phyloP scores from a whole-genome alignment of 2,113 vertebrate species.

The Esox niger region DNA sequence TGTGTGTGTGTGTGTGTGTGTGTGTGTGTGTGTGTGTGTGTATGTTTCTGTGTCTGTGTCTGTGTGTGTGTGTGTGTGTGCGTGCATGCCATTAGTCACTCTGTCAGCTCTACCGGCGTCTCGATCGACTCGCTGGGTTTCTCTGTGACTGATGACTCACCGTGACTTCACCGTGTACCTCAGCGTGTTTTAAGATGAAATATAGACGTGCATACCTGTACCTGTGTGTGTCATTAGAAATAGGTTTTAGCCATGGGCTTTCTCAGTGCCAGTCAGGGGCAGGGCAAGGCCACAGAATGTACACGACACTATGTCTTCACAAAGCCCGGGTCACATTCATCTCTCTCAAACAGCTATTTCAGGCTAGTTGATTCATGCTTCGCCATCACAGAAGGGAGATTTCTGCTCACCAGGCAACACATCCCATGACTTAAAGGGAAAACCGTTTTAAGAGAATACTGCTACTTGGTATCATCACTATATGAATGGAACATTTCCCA shows the following conservation, averaged over 20 bases:
- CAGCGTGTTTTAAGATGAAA: slow-evolving; percentile 21
- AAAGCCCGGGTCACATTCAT: not conserved
- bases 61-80: slow-evolving; percentile 31
- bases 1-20: slow-evolving; percentile 1
- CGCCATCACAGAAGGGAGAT: too few relatives aligned
- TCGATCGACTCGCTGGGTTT: slow-evolving; percentile 27
- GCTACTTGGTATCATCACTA: too few relatives aligned
- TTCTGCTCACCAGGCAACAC: too few relatives aligned
- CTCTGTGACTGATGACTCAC: slow-evolving; percentile 43
- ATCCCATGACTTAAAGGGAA: too few relatives aligned
- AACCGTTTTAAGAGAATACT: too few relatives aligned
- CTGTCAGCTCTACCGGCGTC: slow-evolving; percentile 40
- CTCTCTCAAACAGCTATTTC: not conserved
- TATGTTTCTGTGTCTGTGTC: too few relatives aligned
- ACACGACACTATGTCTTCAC: slow-evolving; percentile 11
- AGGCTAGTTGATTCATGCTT: not conserved
- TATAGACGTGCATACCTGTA: not conserved
- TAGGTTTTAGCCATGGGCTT: slow-evolving; percentile 35
- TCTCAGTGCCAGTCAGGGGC: slow-evolving; percentile 3
- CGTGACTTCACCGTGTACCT: slow-evolving; percentile 23
- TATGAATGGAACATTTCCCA: too few relatives aligned
- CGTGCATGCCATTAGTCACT: slow-evolving; percentile 28
- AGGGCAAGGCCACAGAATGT: slow-evolving; percentile 16
- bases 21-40: slow-evolving; percentile 34
- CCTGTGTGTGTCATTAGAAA: not conserved